Conservation (phyloP, 2,113 vertebrate species). For the Struthidea cinerea region DNA sequence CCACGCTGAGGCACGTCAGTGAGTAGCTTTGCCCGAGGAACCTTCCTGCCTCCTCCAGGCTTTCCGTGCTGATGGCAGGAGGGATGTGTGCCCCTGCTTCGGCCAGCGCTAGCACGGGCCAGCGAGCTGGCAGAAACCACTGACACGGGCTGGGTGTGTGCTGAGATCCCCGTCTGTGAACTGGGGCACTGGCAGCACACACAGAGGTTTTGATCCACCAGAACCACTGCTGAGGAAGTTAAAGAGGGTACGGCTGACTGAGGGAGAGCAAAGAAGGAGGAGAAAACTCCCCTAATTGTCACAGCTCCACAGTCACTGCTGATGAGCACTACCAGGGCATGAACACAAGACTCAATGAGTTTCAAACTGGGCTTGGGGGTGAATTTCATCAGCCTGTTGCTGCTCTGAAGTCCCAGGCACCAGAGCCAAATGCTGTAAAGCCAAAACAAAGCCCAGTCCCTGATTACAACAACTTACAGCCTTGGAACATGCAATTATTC, state of each 20-base stretch:
- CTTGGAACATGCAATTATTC: not conserved
- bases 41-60: not conserved
- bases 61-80: not conserved
- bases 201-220: not conserved
- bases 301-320: not conserved
- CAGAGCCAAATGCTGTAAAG: not conserved
- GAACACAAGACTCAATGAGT: not conserved
- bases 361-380: not conserved
- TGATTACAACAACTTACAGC: not conserved
- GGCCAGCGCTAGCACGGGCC: not conserved
- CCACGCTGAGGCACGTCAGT: not conserved
- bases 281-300: not conserved
- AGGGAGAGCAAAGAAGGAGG: not conserved
- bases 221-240: not conserved
- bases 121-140: not conserved
- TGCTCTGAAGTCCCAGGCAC: not conserved
- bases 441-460: not conserved
- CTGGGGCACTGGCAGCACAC: too few relatives aligned
- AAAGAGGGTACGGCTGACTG: not conserved
- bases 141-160: accelerated
- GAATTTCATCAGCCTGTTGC: not conserved
- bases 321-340: not conserved
- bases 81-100: not conserved
- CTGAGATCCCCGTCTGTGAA: not conserved
- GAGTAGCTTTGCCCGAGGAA: conserved; percentile 39